Evolutionary conservation across 1,140 invertebrate species (phyloP).

Genomic region (Armadillidium nasatum): DNA sequence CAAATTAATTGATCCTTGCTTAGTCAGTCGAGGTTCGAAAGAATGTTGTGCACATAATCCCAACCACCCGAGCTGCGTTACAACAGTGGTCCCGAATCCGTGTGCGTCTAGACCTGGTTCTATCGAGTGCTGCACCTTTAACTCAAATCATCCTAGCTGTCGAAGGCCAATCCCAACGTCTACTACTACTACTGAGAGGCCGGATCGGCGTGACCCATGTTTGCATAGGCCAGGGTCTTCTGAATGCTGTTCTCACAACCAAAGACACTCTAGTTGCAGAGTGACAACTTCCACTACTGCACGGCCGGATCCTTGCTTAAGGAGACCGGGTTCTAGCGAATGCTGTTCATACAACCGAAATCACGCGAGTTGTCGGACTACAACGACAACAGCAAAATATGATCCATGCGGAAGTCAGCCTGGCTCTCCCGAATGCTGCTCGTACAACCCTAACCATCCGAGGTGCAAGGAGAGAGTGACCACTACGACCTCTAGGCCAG

Average conservation of each 20-base stretch:
- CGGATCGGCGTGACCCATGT: conserved; percentile 33
- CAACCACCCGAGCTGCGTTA: conserved; percentile 20
- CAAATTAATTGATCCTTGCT: too few relatives aligned
- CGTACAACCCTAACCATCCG: background rate
- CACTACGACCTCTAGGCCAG: conserved; percentile 23
- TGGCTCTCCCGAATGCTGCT: background rate
- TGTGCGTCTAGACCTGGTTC: conserved; percentile 25
- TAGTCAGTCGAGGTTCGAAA: conserved; percentile 19
- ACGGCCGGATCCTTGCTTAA: conserved; percentile 19
- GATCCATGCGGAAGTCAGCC: background rate
- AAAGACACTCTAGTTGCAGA: conserved; percentile 2
- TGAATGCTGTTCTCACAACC: conserved; percentile 6
- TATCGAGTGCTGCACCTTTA: conserved; percentile 21
- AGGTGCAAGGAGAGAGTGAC: conserved; percentile 1
- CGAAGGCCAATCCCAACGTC: background rate
- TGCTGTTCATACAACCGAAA: background rate
- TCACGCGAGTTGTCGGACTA: conserved; percentile 20
- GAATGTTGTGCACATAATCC: conserved; percentile 20
- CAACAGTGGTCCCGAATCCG: conserved; percentile 12
- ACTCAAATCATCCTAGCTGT: conserved; percentile 22
- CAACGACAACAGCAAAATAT: conserved; percentile 8
- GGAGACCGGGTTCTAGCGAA: conserved; percentile 14
- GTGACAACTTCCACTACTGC: background rate
- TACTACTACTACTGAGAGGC: conserved; percentile 3
- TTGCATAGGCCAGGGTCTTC: conserved; percentile 18